phyloP scores from a whole-genome alignment of 37 sponge, comb jelly and placozoan genomes.

The Bolinopsis microptera region DNA sequence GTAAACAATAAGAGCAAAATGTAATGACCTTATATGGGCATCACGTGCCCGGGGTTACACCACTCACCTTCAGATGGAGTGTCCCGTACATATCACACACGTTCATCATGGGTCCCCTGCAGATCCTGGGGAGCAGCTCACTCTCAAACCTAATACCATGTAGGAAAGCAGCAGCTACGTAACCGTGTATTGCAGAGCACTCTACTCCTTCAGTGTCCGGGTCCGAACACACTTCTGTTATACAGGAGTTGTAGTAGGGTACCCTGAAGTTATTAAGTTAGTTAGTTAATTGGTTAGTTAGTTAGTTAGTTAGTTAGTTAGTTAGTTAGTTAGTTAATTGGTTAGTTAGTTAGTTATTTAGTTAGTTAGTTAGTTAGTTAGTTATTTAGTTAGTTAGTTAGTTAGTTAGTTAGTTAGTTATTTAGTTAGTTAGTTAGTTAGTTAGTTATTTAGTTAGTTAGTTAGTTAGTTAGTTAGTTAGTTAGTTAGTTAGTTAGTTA shows the following conservation, averaged over 20 bases:
- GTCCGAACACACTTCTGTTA: constrained; percentile 27
- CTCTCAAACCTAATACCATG: constrained; percentile 17
- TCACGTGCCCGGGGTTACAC: too few species aligned
- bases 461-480: constrained; percentile 53
- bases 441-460: constrained; percentile 41
- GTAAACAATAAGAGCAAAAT: too few species aligned
- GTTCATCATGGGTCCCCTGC: constrained; percentile 33
- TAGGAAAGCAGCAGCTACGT: constrained; percentile 19
- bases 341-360: neutral
- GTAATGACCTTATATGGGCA: too few species aligned
- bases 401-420: constrained; percentile 53
- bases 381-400: constrained; percentile 33
- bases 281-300: too few species aligned
- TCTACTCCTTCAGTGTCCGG: neutral
- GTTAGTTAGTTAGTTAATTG: neutral
- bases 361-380: neutral
- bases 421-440: constrained; percentile 47
- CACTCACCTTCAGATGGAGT: constrained; percentile 14
- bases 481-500: constrained; percentile 48
- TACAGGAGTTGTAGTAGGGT: neutral
- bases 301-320: too few species aligned
- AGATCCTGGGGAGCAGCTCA: neutral
- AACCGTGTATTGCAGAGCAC: constrained; percentile 26
- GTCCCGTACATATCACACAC: constrained; percentile 44
- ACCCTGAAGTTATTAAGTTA: neutral